Conservation (phyloP, 1,140 invertebrate species). For the Aphelinus certus region DNA sequence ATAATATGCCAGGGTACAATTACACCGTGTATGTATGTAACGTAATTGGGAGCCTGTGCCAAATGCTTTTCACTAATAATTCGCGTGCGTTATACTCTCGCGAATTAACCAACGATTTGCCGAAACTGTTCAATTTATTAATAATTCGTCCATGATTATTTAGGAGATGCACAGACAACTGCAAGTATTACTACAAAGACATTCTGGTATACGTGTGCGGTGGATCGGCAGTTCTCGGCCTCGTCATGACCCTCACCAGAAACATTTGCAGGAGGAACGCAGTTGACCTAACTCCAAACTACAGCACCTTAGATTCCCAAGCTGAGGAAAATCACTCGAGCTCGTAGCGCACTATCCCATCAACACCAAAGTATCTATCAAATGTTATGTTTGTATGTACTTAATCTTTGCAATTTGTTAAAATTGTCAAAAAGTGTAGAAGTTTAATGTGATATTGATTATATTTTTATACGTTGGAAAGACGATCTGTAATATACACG, state of each 20-base stretch:
- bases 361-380: too few species aligned
- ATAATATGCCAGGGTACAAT: too few species aligned
- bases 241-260: constrained; percentile 59
- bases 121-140: background rate
- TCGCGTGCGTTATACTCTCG: constrained; percentile 16
- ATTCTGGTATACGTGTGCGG: constrained; percentile 72
- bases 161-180: constrained; percentile 64
- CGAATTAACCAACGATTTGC: background rate
- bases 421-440: too few species aligned
- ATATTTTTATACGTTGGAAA: too few species aligned
- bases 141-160: background rate
- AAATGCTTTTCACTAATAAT: background rate
- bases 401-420: too few species aligned
- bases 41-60: too few species aligned
- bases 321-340: background rate
- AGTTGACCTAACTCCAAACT: background rate
- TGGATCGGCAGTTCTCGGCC: constrained; percentile 66
- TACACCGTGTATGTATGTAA: too few species aligned
- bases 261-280: background rate
- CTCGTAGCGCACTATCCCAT: too few species aligned
- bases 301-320: constrained; percentile 24
- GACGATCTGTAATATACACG: too few species aligned
- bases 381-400: too few species aligned
- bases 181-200: constrained; percentile 68
- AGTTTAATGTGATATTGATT: too few species aligned